Percentiles rank a stretch among this genome's conserved stretches.
Evolutionary conservation across 2,113 vertebrate species (phyloP).

Genomic region (Anolis sagrei): DNA sequence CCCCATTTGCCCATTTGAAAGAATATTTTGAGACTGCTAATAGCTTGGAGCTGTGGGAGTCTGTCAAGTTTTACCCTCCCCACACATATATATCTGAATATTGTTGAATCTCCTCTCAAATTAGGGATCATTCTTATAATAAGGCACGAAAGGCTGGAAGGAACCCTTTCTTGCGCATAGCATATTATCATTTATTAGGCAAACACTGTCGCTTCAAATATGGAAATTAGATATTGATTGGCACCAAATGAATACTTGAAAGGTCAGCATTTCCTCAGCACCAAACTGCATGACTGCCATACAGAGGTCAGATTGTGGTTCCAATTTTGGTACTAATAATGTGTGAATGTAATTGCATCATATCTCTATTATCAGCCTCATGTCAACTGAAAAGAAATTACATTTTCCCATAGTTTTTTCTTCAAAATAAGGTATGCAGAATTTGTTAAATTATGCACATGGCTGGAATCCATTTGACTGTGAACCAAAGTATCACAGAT

Average conservation of each 20-base stretch:
- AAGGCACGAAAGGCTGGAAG: too few species aligned
- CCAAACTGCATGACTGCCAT: constrained; percentile 77
- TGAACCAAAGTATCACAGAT: too few species aligned
- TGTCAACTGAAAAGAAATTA: constrained; percentile 67
- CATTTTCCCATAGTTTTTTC: constrained; percentile 65
- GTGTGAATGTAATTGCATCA: constrained; percentile 77
- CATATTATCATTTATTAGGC: constrained; percentile 50
- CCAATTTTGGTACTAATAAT: constrained; percentile 72
- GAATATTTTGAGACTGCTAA: too few species aligned
- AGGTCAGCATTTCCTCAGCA: constrained; percentile 82
- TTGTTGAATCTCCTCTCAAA: too few species aligned
- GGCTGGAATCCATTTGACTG: too few species aligned
- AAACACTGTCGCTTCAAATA: constrained; percentile 43
- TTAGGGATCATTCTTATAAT: not conserved
- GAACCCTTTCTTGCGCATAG: not conserved
- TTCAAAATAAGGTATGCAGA: too few species aligned
- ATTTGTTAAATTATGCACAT: too few species aligned
- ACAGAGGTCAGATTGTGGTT: constrained; percentile 80
- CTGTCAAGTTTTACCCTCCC: not conserved
- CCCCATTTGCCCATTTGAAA: too few species aligned
- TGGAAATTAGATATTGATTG: constrained; percentile 65
- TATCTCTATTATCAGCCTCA: constrained; percentile 54
- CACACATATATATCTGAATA: not conserved
- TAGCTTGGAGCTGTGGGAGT: not conserved
- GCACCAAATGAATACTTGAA: constrained; percentile 77